A percentile compares a stretch with the other conserved stretches of the same genome.
phyloP scores from a whole-genome alignment of 1,140 invertebrate species.

The Aphelenchoides fujianensis region DNA sequence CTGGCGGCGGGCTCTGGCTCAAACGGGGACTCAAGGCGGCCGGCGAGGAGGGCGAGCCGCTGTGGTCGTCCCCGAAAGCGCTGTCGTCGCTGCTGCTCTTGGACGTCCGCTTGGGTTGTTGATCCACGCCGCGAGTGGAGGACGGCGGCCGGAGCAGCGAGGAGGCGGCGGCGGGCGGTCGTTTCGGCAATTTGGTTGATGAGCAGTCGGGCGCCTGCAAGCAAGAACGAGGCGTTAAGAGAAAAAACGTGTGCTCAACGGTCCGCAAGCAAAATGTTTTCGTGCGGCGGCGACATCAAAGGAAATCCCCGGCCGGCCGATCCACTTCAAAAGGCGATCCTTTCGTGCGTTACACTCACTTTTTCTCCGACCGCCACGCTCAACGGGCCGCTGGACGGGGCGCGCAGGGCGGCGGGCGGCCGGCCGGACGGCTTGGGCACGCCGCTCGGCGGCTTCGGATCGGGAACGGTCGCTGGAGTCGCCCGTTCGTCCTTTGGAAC shows the following conservation, averaged over 20 bases:
- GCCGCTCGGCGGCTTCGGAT: not conserved
- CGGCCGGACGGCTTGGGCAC: not conserved
- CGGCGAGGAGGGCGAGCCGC: not conserved
- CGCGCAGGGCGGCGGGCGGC: not conserved
- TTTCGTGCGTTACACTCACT: not conserved
- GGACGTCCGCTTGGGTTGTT: conserved; percentile 2
- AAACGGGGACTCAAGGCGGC: not conserved
- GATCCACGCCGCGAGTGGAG: not conserved
- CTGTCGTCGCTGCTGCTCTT: conserved; percentile 8
- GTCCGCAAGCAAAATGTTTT: not conserved
- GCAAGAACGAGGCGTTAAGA: not conserved
- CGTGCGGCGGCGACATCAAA: not conserved
- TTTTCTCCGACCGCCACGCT: not conserved
- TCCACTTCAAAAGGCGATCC: not conserved
- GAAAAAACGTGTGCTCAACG: not conserved
- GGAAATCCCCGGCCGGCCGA: not conserved
- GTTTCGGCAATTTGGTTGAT: not conserved
- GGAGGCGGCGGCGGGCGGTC: not conserved
- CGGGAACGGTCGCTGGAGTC: not conserved
- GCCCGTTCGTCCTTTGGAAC: not conserved
- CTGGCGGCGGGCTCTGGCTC: not conserved
- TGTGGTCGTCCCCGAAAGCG: not conserved
- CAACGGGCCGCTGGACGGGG: not conserved
- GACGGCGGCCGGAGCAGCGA: not conserved
- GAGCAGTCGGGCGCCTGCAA: not conserved